A percentile compares a stretch with the other conserved stretches of the same genome.
phyloP scores from a whole-genome alignment of 2,113 vertebrate genomes.

The Tragelaphus scriptus region DNA sequence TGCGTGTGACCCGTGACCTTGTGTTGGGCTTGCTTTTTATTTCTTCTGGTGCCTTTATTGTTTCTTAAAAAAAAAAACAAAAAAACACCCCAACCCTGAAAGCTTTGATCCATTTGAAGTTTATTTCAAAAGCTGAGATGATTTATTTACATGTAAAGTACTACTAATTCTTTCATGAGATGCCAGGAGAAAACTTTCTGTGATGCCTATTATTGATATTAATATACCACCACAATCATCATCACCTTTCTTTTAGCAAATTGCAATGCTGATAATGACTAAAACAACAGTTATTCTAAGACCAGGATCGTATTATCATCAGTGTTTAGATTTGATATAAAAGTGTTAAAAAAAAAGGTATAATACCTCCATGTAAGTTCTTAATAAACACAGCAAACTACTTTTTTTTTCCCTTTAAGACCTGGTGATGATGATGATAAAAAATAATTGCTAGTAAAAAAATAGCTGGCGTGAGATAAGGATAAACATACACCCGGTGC shows the following conservation, averaged over 20 bases:
- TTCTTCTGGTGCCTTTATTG: not conserved
- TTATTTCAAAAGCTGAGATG: not conserved
- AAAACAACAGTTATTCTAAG: constrained; percentile 19
- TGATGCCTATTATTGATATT: not conserved
- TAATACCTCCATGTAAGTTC: constrained; percentile 4
- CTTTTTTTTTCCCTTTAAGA: not conserved
- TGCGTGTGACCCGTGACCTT: not conserved
- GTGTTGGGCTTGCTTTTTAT: not conserved
- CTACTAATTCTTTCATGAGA: not conserved
- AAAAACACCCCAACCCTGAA: not conserved
- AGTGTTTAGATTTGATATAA: not conserved
- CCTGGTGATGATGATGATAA: not conserved
- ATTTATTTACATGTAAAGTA: constrained; percentile 13
- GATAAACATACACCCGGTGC: not conserved
- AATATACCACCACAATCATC: not conserved
- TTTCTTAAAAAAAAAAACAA: not conserved
- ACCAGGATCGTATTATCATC: not conserved
- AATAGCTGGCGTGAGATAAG: not conserved
- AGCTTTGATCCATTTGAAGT: constrained; percentile 25
- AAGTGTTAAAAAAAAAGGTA: not conserved
- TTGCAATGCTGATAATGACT: not conserved
- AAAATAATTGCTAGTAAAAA: not conserved
- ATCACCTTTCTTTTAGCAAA: constrained; percentile 11
- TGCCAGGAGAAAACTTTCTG: not conserved
- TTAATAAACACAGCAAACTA: not conserved